Evolutionary conservation across 2,888 invertebrate species (phyloP), one percentile per base, ranked within the genome.

Genomic region (Reticulitermes lucifugus): DNA sequence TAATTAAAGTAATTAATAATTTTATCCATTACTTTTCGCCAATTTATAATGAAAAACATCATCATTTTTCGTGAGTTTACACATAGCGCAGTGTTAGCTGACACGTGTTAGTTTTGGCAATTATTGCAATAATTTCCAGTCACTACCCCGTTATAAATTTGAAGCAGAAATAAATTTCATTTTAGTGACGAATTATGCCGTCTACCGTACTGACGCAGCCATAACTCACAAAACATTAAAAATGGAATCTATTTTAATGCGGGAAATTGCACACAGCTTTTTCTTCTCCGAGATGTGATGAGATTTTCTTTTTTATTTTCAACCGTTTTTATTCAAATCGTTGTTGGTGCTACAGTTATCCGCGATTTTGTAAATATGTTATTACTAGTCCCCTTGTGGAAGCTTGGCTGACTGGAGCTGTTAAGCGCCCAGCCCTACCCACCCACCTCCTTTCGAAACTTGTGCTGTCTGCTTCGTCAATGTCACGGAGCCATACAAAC

Each of bases 151-250:
- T 79, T 79, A 79, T 79, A 79, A 25, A 79, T 79, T 51, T 22
- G 0, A 25, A 9, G 51, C 25, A 46, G 46, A 18, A 79, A 65
- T 65, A n/a, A 65, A 65, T 65, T 65, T 65, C 65, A 65, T 65
- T 65, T 25, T 25, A 65, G 65, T 79, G 79, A 79, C 51, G 79
- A 79, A 79, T 79, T 51, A 79, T 25, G 51, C 46, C 51, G 43
- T 25, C 79, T n/a, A 22, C 18, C 79, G 25, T 55, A 25, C 29
- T 29, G 79, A 29, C 25, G 18, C 7, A 18, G 25, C 55, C 46
- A 79, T 79, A 79, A 79, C 51, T 79, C 79, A 79, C 12, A 79
- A 51, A 79, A 51, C 79, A 55, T 79, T 79, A 79, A 79, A 79
- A 79, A 51, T 79, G 79, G 79, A 79, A 79, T 29, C 51, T n/a